Evolutionary conservation across 1,140 invertebrate genomes (phyloP).

Genomic region (Caenorhabditis brenneri): DNA sequence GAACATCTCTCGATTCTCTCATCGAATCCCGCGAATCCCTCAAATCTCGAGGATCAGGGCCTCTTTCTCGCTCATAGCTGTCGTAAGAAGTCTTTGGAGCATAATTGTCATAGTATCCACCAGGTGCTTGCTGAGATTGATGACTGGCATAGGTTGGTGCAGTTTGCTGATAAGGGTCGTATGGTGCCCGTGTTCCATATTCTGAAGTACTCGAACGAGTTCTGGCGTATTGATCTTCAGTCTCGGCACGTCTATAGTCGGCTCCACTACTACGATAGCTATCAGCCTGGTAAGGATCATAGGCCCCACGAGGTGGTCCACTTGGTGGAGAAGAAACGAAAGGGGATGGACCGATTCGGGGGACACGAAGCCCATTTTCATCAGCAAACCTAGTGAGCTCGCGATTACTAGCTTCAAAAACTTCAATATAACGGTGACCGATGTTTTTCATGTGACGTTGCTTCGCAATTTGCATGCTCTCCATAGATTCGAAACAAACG

Average conservation of each 20-base stretch:
- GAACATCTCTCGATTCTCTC: not conserved
- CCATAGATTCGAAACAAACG: constrained; percentile 44
- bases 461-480: constrained; percentile 36
- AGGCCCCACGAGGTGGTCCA: not conserved
- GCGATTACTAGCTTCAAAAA: constrained; percentile 46
- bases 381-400: constrained; percentile 41
- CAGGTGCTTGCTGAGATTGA: not conserved
- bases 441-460: constrained; percentile 57
- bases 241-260: not conserved
- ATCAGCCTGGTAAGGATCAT: constrained; percentile 43
- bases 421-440: constrained; percentile 56
- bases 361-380: constrained; percentile 35
- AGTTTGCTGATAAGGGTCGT: constrained; percentile 28
- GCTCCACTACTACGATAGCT: not conserved
- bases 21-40: not conserved
- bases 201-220: not conserved
- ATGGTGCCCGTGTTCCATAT: not conserved
- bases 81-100: not conserved
- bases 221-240: constrained; percentile 32
- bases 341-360: not conserved
- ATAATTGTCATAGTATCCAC: constrained; percentile 19
- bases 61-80: not conserved
- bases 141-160: not conserved
- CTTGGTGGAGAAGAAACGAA: not conserved
- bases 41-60: not conserved